Evolutionary conservation across 2,888 invertebrate genomes (phyloP), one percentile per base, ranked within the genome.

Genomic region (Tanytarsus gracilentus): DNA sequence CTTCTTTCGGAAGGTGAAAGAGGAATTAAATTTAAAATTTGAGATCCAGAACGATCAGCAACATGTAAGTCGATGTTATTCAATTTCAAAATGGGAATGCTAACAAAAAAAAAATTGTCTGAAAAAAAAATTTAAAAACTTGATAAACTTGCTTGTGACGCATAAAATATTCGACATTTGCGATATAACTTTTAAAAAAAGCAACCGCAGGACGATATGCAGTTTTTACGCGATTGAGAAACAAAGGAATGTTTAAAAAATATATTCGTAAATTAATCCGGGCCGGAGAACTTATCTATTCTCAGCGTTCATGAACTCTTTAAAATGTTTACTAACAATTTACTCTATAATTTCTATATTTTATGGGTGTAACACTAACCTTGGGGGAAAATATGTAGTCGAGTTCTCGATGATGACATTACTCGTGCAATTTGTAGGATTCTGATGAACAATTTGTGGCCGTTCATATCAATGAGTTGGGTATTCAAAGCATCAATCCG

Each of bases 401-500:
- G n/a, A n/a, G n/a, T n/a, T 39, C n/a, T 39, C 5, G 14, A n/a
- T 39, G 5, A 39, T 9, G 9, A 9, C 7, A 39, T 30, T 51
- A 18, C 30, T 44, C 44, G 21, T 18, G 2, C 14, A 29, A 36
- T n/a, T 39, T 40, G 14, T 14, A 49, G 27, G 27, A 49, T 26
- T 60, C 62, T 16, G 62, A 51, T n/a, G 62, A 62, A 36, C 52
- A 30, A 6, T 62, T 62, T 33, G 30, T 62, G 3, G 62, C 62
- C 9, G 53, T 62, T 49, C 53, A 18, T 48, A 53, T 49, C 7
- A 29, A 40, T 27, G 21, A 33, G 21, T 11, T 53, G 16, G 44
- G 25, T 11, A 16, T 29, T 21, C 55, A 55, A 7, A 72, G 73
- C 61, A 67, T 74, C 25, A 70, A 72, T 39, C 73, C 73, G 21